Evolutionary conservation across 2,113 vertebrate species (phyloP).

Genomic region (Lepus americanus): DNA sequence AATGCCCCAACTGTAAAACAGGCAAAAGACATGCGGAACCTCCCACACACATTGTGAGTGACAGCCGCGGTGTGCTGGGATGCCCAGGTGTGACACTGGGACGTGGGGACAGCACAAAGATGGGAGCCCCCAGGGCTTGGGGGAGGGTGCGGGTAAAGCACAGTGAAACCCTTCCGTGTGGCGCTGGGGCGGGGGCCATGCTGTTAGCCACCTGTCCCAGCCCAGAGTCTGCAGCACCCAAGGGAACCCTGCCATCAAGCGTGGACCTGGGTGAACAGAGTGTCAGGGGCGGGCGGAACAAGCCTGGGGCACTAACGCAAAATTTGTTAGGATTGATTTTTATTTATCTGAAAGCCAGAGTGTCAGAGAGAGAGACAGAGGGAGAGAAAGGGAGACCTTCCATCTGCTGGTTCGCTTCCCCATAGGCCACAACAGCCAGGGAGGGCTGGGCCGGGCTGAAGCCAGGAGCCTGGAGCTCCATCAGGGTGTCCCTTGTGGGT

Average conservation of each 20-base stretch:
- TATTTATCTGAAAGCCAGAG: too few species aligned
- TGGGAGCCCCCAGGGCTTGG: too few species aligned
- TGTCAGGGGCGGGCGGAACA: rapidly evolving
- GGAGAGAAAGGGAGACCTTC: too few species aligned
- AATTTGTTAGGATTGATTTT: too few species aligned
- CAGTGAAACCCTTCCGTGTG: rapidly evolving
- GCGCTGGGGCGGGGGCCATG: rapidly evolving
- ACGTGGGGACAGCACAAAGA: too few species aligned
- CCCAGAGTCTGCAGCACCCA: background rate
- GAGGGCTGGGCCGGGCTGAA: too few species aligned
- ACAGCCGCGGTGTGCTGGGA: background rate
- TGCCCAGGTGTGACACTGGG: too few species aligned
- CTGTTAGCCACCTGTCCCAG: background rate
- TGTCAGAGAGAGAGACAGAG: too few species aligned
- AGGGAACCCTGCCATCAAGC: background rate
- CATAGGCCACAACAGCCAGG: too few species aligned
- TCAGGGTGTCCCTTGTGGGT: too few species aligned
- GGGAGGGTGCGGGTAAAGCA: rapidly evolving
- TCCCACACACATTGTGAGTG: background rate
- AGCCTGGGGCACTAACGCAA: rapidly evolving
- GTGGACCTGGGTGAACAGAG: background rate
- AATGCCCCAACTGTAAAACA: background rate
- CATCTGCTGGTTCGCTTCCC: too few species aligned
- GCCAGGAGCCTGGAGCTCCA: too few species aligned
- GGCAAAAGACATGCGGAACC: background rate